phyloP scores from a whole-genome alignment of 2,888 invertebrate species.

The Trichacis sp. region DNA sequence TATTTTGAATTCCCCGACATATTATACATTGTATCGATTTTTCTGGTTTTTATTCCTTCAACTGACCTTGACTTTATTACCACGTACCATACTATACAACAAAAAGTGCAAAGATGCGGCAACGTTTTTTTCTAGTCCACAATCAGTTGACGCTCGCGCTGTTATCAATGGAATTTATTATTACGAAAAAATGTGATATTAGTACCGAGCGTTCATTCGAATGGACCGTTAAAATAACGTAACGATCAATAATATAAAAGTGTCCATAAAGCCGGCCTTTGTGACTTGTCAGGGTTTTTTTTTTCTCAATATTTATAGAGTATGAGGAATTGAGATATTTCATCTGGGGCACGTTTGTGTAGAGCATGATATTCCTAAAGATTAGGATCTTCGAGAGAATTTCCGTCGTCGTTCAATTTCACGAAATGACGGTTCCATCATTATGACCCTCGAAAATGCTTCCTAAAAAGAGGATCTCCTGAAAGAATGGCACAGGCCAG shows the following conservation, averaged over 20 bases:
- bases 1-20: too few relatives aligned
- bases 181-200: neutral
- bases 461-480: constrained; percentile 10
- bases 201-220: neutral
- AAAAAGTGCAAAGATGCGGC: too few relatives aligned
- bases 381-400: constrained; percentile 11
- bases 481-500: constrained; percentile 1
- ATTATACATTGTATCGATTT: too few relatives aligned
- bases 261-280: neutral
- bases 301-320: neutral
- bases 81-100: too few relatives aligned
- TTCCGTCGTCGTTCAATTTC: constrained; percentile 13
- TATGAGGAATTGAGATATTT: neutral
- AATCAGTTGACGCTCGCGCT: neutral
- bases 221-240: neutral
- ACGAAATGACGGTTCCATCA: constrained; percentile 10
- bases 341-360: neutral
- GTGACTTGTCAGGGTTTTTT: neutral
- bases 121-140: too few relatives aligned
- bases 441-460: constrained; percentile 11
- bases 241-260: neutral
- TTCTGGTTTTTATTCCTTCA: too few relatives aligned
- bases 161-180: neutral
- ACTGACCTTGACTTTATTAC: too few relatives aligned
- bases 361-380: neutral